Evolutionary conservation across 2,888 invertebrate genomes (phyloP), one percentile per base, ranked within the genome.

Genomic region (Spisula subtruncata): DNA sequence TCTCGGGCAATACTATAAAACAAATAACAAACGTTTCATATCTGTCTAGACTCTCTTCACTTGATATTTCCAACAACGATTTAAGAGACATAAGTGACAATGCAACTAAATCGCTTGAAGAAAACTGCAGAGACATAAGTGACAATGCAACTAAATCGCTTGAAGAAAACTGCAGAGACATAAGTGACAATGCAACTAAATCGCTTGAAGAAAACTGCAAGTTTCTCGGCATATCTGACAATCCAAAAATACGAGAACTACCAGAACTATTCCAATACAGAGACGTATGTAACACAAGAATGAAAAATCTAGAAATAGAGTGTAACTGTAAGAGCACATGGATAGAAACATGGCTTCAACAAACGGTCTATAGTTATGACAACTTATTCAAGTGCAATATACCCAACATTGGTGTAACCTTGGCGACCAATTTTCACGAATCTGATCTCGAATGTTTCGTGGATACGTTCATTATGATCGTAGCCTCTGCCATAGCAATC

Each of bases 291-390:
- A 81, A 25, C 14, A 80, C 83, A 18, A 18, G 86, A 32, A 80
- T 83, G 82, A 51, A 81, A 32, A 54, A 86, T 46, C 46, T 80
- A 20, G n/a, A 46, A 0, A 66, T 90, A 25, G 29, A 83, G 0
- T 90, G 90, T 84, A 86, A 56, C 48, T 90, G 90, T 32, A 51
- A 88, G 0, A 66, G 83, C 6, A 20, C 41, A 20, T 90, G 90
- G 90, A 86, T 88, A 35, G 83, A 83, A 48, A 56, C 41, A 18
- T 90, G 90, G 90, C 75, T 90, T 8, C 35, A 32, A 8, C 32
- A 35, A 8, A 86, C 54, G 20, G 41, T 16, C 0, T 90, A 88
- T 75, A 66, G 20, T 14, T 71, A 86, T 16, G n/a, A n/a, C n/a
- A n/a, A 80, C 25, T 41, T 84, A 1, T 88, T 90, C 35, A 25